Conservation (phyloP, 2,113 vertebrate species). For the Hemichromis elongatus region DNA sequence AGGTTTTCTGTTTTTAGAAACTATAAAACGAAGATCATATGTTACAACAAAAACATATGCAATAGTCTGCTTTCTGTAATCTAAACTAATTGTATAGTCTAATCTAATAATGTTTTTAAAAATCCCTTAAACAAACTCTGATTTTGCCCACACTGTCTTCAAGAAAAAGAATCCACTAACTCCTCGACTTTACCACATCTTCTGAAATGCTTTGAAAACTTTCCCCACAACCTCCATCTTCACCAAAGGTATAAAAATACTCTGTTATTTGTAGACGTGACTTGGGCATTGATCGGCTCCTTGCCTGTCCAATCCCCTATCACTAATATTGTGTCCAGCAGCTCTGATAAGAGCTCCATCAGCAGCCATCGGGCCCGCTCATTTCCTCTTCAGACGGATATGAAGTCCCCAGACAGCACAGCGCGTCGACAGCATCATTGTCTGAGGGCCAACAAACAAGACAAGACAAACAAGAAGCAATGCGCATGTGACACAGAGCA, state of each 20-base stretch:
- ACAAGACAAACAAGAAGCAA: conserved; percentile 35
- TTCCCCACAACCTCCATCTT: background rate
- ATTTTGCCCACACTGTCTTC: background rate
- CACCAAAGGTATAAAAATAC: background rate
- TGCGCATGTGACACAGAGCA: conserved; percentile 10
- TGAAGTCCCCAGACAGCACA: conserved; percentile 41
- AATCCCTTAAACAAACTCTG: background rate
- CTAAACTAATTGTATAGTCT: background rate
- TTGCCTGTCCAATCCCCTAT: conserved; percentile 49
- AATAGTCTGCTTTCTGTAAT: background rate
- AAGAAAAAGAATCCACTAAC: background rate
- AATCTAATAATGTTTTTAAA: background rate
- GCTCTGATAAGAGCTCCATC: conserved; percentile 26
- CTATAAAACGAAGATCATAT: background rate
- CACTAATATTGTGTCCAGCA: conserved; percentile 46
- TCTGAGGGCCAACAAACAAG: conserved; percentile 30
- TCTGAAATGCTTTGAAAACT: background rate
- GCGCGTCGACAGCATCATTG: conserved; percentile 3
- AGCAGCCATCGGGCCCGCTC: conserved; percentile 40
- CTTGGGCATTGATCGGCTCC: background rate
- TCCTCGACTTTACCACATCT: background rate
- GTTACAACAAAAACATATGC: background rate
- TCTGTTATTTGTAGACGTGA: background rate
- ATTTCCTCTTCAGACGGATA: conserved; percentile 66
- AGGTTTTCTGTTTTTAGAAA: background rate